Base-by-base conservation (phyloP, 2,113 vertebrate genomes). In the Dinomys branickii region DNA sequence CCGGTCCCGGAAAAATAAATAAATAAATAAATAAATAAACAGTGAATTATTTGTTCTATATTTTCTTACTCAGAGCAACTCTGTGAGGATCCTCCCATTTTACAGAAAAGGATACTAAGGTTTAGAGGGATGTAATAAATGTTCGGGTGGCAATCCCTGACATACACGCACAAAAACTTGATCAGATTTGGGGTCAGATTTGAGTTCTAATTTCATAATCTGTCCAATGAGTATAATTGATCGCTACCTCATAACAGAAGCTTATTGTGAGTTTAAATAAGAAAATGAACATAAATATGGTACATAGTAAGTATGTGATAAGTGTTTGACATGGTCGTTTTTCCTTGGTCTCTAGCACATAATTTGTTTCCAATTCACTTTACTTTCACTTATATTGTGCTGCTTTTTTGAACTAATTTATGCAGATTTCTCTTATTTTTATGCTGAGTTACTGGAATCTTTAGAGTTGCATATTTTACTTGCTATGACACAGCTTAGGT, bases 311-410 rank as follows among this genome's bases (percentile, higher is more conserved):
- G 22, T 65, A 12, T 82, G 84, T 85, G 65, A 77, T 73, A 81
- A 38, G 69, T 84, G 19, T 87, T 84, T 69, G 41, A 35, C 73
- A 24, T 12, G 67, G 81, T 80, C 14, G 8, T 52, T 94, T 95
- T 83, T 71, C 9, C 35, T 87, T 78, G 7, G 28, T 95, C 22
- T 81, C 69, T 94, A 44, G 47, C 24, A 71, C 19, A 26, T 44
- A 69, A 85, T 90, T 75, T 88, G 9, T 52, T 94, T 80, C 26
- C 33, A 61, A 2, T 82, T 91, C 30, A 59, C 13, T 96, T 93
- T 90, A 38, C 52, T 93, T 96, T 84, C 12, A 67, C 11, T 35
- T 75, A 3, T 80, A 52, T 35, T 11, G n/a, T 30, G 11, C 67
- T 84, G 20, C 88, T 35, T 83, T 94, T 93, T n/a, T n/a, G 17